These are phyloP conservation scores for Excalfactoria chinensis DNA, from an alignment of 2,113 vertebrate genomes.

Conservation along the genomic window DNA sequence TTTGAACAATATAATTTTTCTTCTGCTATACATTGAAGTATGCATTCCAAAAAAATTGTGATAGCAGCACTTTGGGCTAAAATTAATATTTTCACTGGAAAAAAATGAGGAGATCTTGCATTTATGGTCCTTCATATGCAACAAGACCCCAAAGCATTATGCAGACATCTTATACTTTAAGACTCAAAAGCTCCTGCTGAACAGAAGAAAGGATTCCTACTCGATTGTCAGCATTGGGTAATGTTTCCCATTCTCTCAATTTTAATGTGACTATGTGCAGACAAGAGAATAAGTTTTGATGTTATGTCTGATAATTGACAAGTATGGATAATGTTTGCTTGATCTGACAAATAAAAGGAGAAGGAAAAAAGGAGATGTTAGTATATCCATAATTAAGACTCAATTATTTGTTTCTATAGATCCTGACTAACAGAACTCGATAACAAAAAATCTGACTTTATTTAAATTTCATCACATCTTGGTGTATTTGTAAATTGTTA, in stretches of 20 bases:
- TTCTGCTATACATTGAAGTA: background rate
- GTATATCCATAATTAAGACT: background rate
- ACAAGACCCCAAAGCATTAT: constrained; percentile 16
- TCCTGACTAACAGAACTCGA: background rate
- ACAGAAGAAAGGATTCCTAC: constrained; percentile 18
- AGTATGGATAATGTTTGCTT: background rate
- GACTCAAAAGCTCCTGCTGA: background rate
- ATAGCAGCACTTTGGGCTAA: background rate
- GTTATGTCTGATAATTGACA: constrained; percentile 43
- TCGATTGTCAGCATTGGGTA: constrained; percentile 38
- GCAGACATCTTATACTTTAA: background rate
- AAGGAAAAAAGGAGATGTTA: background rate
- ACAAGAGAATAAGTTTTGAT: background rate
- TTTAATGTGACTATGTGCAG: constrained; percentile 23
- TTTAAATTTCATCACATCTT: background rate
- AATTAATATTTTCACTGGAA: no score
- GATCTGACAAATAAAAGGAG: background rate
- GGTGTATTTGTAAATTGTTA: background rate
- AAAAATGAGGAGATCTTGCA: no score
- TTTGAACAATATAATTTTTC: background rate
- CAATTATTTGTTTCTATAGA: constrained; percentile 29
- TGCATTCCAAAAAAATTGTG: background rate
- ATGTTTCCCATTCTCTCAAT: constrained; percentile 42
- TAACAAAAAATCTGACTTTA: background rate
- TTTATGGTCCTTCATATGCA: background rate